phyloP scores from a whole-genome alignment of 2,888 invertebrate species.

The Eledona agricola region DNA sequence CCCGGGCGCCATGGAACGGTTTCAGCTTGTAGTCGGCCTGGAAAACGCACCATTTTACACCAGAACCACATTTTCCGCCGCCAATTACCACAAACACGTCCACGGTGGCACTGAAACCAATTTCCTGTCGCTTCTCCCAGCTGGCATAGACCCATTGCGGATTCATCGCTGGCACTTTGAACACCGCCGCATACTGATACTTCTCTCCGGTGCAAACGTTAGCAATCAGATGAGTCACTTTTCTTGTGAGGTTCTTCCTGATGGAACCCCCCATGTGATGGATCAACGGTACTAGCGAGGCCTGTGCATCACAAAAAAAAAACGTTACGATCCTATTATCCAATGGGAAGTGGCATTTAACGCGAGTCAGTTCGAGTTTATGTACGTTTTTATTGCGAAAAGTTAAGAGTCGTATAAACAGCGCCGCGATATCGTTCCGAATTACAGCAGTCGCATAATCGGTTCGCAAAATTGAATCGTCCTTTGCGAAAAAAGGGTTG shows the following conservation, averaged over 20 bases:
- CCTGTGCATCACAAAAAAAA: no score
- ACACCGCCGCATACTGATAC: constrained; percentile 91
- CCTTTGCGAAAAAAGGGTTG: constrained; percentile 1
- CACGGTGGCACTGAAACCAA: constrained; percentile 74
- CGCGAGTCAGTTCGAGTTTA: no score
- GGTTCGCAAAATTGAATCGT: constrained; percentile 3
- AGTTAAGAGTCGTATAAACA: not conserved
- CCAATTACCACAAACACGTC: constrained; percentile 75
- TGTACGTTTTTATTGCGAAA: not conserved
- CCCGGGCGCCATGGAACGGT: constrained; percentile 86
- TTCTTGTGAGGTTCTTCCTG: constrained; percentile 86
- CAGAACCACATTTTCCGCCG: no score
- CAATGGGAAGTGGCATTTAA: not conserved
- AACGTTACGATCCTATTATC: no score
- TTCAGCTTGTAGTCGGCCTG: constrained; percentile 80
- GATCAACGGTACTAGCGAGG: constrained; percentile 85
- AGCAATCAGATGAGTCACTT: constrained; percentile 93
- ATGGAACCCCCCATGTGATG: constrained; percentile 98
- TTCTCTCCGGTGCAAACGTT: constrained; percentile 90
- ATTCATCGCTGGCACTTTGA: constrained; percentile 88
- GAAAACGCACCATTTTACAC: constrained; percentile 51
- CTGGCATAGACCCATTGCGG: constrained; percentile 88
- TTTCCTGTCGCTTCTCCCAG: constrained; percentile 82
- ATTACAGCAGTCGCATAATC: constrained; percentile 10
- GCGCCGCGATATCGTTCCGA: constrained; percentile 9